A percentile compares a stretch with the other conserved stretches of the same genome.
Conservation (phyloP, 2,888 invertebrate genomes). For the Phoenoteleia sp. region DNA sequence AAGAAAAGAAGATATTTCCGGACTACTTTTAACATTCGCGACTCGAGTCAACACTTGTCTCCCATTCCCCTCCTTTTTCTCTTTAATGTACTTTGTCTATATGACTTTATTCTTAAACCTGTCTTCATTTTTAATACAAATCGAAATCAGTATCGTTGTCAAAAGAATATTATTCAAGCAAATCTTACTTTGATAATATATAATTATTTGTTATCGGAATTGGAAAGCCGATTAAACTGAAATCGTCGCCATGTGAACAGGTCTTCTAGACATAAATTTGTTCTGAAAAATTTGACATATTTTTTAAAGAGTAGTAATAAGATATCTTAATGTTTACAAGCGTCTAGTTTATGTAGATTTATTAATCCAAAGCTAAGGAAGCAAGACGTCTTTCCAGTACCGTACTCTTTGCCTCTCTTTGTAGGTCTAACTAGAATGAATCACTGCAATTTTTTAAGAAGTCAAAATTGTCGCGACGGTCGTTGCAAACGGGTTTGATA, state of each 20-base stretch:
- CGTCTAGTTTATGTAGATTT: conserved; percentile 26
- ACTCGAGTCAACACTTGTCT: conserved; percentile 61
- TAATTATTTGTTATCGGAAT: background rate
- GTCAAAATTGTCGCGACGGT: conserved; percentile 66
- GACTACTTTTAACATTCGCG: background rate
- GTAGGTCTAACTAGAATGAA: conserved; percentile 84
- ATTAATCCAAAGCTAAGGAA: conserved; percentile 35
- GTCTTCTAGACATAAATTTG: background rate
- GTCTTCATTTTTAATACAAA: conserved; percentile 1
- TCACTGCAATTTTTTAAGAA: conserved; percentile 82
- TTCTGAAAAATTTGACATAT: conserved; percentile 9
- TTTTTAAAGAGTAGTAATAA: conserved; percentile 17
- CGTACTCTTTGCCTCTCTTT: conserved; percentile 35
- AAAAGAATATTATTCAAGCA: conserved; percentile 1
- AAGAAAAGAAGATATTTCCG: background rate
- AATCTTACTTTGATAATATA: background rate
- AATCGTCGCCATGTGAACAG: too few species aligned
- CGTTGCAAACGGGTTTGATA: conserved; percentile 83
- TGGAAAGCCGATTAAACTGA: background rate
- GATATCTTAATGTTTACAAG: conserved; percentile 36
- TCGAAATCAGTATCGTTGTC: background rate
- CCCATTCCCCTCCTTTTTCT: conserved; percentile 39
- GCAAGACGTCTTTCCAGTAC: conserved; percentile 19
- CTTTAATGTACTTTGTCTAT: conserved; percentile 79
- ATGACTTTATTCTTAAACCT: conserved; percentile 34